phyloP scores from a whole-genome alignment of 1,140 invertebrate species.

The Zaprionus davidi region DNA sequence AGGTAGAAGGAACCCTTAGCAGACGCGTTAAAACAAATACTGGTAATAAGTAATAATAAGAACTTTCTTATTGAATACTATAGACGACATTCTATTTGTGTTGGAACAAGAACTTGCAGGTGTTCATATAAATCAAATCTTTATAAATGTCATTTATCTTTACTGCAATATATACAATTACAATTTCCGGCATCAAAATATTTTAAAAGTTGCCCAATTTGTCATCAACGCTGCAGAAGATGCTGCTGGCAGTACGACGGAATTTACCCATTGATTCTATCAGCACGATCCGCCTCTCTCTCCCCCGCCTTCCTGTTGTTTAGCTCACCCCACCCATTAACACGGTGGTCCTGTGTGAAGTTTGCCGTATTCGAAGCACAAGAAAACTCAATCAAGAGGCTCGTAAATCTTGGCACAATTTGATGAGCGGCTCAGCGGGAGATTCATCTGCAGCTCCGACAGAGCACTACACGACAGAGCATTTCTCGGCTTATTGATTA shows the following conservation, averaged over 20 bases:
- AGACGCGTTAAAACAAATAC: too few relatives aligned
- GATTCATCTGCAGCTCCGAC: constrained; percentile 23
- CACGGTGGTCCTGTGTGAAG: constrained; percentile 76
- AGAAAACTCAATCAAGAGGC: constrained; percentile 80
- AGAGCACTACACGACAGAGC: constrained; percentile 27
- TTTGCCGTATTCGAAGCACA: constrained; percentile 78
- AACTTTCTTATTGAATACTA: too few relatives aligned
- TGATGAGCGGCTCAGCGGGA: constrained; percentile 79
- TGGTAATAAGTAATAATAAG: too few relatives aligned
- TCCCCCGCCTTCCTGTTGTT: too few relatives aligned
- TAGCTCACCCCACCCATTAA: neutral
- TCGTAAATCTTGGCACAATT: constrained; percentile 82
- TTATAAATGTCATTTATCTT: too few relatives aligned
- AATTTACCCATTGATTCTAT: constrained; percentile 36
- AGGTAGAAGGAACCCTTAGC: too few relatives aligned
- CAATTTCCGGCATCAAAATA: too few relatives aligned
- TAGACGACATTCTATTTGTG: too few relatives aligned
- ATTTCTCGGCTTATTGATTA: constrained; percentile 77
- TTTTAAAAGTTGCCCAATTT: neutral
- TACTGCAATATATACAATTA: too few relatives aligned
- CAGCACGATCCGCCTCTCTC: neutral
- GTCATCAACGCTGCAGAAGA: neutral
- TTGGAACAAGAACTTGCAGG: too few relatives aligned
- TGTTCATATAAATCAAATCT: too few relatives aligned
- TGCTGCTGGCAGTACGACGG: constrained; percentile 46